Evolutionary conservation across 2,113 vertebrate genomes (phyloP).

Genomic region (Micromys minutus): DNA sequence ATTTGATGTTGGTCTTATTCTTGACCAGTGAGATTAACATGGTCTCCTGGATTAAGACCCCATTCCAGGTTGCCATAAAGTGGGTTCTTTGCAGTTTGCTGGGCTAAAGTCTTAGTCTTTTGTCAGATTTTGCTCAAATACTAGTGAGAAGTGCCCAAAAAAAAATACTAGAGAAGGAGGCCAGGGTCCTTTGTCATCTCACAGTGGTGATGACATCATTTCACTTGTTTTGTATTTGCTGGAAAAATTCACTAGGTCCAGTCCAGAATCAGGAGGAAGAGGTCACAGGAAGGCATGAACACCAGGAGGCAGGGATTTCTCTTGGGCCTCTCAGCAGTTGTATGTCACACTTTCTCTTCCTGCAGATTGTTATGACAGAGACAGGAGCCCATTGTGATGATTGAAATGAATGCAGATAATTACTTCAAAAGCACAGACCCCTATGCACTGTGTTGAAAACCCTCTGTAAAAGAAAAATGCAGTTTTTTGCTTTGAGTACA

Average conservation of each 20-base stretch:
- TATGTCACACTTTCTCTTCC: neutral
- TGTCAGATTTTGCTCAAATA: neutral
- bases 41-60: neutral
- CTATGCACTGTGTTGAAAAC: neutral
- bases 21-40: neutral
- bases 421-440: neutral
- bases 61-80: neutral
- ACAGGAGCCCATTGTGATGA: neutral
- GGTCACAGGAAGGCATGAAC: no score
- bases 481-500: constrained; percentile 23
- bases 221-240: neutral
- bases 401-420: neutral
- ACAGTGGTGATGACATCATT: neutral
- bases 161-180: neutral
- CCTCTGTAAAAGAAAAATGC: neutral
- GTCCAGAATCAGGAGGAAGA: neutral
- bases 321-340: neutral
- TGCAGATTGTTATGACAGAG: neutral
- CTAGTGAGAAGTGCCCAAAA: neutral
- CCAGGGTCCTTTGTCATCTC: neutral
- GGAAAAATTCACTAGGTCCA: neutral
- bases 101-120: neutral
- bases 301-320: neutral
- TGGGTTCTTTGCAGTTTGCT: neutral
- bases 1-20: neutral